Evolutionary conservation across 2,113 vertebrate species (phyloP), one percentile per base, ranked within the genome.

Genomic region (Perca fluviatilis): DNA sequence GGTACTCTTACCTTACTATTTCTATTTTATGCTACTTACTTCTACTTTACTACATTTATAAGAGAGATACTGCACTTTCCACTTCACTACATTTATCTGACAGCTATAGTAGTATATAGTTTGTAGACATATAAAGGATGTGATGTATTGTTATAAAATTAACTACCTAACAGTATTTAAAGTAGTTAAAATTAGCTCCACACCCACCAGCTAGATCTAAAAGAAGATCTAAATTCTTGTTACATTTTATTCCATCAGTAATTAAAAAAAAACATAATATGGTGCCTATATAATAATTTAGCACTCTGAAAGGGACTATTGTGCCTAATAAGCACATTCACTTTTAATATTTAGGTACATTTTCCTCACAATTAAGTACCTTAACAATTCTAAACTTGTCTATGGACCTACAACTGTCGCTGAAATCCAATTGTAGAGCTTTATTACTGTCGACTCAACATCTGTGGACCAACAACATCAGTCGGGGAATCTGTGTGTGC

Each of bases 401-500:
- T 43, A 57, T 60, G 18, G 56, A 43, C 57, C n/a, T 2, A n/a
- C 4, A 23, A 36, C 30, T 6, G 13, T 47, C 51, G 54, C 46
- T 10, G 6, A 46, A 70, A 62, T 23, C 27, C 62, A 72, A 56
- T n/a, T 61, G 46, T 27, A 65, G 8, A 33, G 46, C 12, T 68
- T 27, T 33, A 63, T 5, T 13, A 27, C 62, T 54, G 33, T 82
- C 36, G 46, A 13, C 60, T 19, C 18, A 49, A 49, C 54, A 64
- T 63, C 21, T 70, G 58, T 53, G 19, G 43, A 64, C 57, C 36
- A 69, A 83, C 67, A 79, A 49, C 11, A 80, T 50, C 10, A 50
- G 21, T 33, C 2, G 1, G 2, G 6, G 46, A 53, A 33, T 43
- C 18, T 50, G 46, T 70, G 33, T 63, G 57, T 56, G 7, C 43